phyloP scores from a whole-genome alignment of 2,888 invertebrate genomes.

The Drosophila neotestacea region DNA sequence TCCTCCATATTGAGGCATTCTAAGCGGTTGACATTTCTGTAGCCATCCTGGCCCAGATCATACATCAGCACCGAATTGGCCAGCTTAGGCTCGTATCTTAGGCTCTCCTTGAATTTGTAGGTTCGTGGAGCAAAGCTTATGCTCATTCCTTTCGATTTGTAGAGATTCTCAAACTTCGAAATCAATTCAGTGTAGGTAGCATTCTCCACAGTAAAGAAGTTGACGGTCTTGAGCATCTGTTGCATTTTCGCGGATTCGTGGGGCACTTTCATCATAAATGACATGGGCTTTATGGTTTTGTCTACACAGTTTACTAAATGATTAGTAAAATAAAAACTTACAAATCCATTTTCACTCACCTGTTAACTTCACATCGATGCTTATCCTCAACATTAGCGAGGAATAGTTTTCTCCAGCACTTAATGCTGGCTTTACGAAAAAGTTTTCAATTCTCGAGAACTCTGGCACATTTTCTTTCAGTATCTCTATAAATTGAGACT shows the following conservation, averaged over 20 bases:
- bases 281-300: slow-evolving; percentile 48
- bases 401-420: slow-evolving; percentile 73
- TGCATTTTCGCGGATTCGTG: slow-evolving; percentile 68
- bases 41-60: slow-evolving; percentile 75
- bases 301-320: slow-evolving; percentile 41
- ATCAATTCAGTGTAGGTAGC: slow-evolving; percentile 67
- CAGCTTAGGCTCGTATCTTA: slow-evolving; percentile 55
- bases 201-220: slow-evolving; percentile 73
- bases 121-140: slow-evolving; percentile 62
- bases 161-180: slow-evolving; percentile 69
- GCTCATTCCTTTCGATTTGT: slow-evolving; percentile 51
- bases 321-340: not conserved
- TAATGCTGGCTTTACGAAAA: slow-evolving; percentile 50
- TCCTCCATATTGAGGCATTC: slow-evolving; percentile 80
- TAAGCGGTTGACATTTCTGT: slow-evolving; percentile 76
- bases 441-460: slow-evolving; percentile 51
- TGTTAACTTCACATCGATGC: slow-evolving; percentile 49
- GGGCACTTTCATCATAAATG: slow-evolving; percentile 79
- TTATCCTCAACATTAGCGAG: slow-evolving; percentile 64
- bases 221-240: slow-evolving; percentile 59
- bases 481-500: slow-evolving; percentile 53
- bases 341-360: slow-evolving; percentile 19
- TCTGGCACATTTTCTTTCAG: slow-evolving; percentile 42
- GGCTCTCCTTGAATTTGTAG: slow-evolving; percentile 54
- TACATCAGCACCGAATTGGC: slow-evolving; percentile 75